Evolutionary conservation across 2,888 invertebrate species (phyloP).

Genomic region (Eulithis testata): DNA sequence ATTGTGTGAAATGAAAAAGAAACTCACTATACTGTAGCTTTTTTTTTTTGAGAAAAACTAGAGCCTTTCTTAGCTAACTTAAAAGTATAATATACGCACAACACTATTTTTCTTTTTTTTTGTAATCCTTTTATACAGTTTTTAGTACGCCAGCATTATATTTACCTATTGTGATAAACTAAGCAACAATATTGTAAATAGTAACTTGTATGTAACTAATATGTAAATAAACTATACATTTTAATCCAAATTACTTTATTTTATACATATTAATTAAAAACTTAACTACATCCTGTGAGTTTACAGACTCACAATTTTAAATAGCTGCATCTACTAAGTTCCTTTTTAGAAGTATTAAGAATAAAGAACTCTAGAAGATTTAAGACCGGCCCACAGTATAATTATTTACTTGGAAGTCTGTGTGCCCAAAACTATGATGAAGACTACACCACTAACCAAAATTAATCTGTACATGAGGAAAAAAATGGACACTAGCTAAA

Average conservation of each 20-base stretch:
- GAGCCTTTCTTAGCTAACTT: too few relatives aligned
- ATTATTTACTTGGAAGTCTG: not conserved
- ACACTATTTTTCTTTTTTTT: not conserved
- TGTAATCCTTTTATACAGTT: not conserved
- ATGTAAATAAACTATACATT: conserved; percentile 27
- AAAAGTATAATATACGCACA: too few relatives aligned
- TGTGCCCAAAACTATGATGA: not conserved
- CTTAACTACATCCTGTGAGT: conserved; percentile 28
- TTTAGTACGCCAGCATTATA: too few relatives aligned
- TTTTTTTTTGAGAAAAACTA: too few relatives aligned
- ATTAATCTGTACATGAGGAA: not conserved
- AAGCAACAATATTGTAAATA: conserved; percentile 14
- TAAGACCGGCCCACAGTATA: not conserved
- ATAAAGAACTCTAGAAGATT: not conserved
- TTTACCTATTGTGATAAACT: not conserved
- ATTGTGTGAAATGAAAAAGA: conserved; percentile 3
- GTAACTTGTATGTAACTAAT: conserved; percentile 4
- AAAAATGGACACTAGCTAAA: conserved; percentile 61
- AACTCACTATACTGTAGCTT: not conserved
- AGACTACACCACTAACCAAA: not conserved
- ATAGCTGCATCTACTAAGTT: not conserved
- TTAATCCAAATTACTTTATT: conserved; percentile 32
- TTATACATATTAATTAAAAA: conserved; percentile 28
- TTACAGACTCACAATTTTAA: conserved; percentile 17
- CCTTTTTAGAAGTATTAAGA: not conserved